Conservation (phyloP, 64 coral and sea anemone genomes). For the Actinia tenebrosa region DNA sequence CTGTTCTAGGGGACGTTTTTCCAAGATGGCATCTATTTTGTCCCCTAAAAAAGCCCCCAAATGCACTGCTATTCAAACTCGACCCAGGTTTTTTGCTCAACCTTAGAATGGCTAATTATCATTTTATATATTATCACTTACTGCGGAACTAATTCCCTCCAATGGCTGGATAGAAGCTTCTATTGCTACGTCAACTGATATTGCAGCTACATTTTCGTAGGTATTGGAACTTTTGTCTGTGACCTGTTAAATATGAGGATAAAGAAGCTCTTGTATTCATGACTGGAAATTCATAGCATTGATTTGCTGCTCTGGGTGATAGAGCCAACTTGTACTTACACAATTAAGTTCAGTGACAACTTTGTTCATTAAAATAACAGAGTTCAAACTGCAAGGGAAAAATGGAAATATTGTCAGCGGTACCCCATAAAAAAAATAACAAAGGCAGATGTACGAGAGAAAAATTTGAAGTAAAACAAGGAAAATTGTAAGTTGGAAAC, state of each 20-base stretch:
- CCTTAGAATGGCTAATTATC: neutral
- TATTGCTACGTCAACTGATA: neutral
- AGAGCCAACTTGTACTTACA: neutral
- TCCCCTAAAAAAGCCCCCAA: too few relatives aligned
- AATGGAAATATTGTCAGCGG: neutral
- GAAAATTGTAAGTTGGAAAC: too few relatives aligned
- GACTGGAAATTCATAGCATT: neutral
- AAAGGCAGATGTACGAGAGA: too few relatives aligned
- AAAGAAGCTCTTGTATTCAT: neutral
- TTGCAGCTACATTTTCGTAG: neutral
- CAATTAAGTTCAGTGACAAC: neutral
- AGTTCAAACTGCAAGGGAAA: neutral
- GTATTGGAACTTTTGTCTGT: neutral
- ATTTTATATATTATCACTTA: neutral
- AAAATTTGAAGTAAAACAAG: too few relatives aligned
- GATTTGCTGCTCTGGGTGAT: too few relatives aligned
- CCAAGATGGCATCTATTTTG: too few relatives aligned
- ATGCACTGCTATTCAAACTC: too few relatives aligned
- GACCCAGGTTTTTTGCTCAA: too few relatives aligned
- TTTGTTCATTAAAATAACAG: neutral
- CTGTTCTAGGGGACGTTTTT: too few relatives aligned
- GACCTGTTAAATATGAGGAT: neutral
- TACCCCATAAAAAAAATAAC: neutral
- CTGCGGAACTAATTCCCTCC: neutral
- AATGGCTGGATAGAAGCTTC: slow-evolving; percentile 7